Evolutionary conservation across 2,888 invertebrate genomes (phyloP), one percentile per base, ranked within the genome.

Genomic region (Amorpha juglandis): DNA sequence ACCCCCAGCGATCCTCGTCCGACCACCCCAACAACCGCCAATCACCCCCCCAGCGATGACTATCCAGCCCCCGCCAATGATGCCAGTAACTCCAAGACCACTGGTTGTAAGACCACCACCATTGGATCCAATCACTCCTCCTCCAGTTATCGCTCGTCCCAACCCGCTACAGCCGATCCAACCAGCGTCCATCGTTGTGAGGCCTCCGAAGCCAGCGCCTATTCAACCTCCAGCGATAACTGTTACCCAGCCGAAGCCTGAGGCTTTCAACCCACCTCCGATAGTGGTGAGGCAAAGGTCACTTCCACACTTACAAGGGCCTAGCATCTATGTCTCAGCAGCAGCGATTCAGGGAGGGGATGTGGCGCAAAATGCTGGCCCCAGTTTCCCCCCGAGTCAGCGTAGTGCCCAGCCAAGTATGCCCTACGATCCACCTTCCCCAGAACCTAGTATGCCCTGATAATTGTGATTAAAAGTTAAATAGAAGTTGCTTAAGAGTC

Each of bases 1-100:
- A 52, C 89, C 90, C 0, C 89, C 91, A 0, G 76, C 91, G 0
- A 87, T 91, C 71, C 71, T 89, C 2, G 82, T 90, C 38, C 75
- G 79, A 6, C 89, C 87, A 0, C 78, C 77, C 0, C 76, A 77
- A 2, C 78, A 78, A 9, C 66, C 68, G 0, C 76, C 89, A 0
- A 86, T 88, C 66, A 76, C 73, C 0, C 89, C 88, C 4, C 83
- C 87, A 0, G 58, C 77, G 0, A 69, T 87, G 0, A 78, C 76
- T 0, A 74, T 88, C 0, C 83, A 85, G 63, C 87, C 85, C 0
- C 82, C 83, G 0, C 69, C 70, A 0, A 33, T 75, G 1, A 69
- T 74, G 0, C 82, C 87, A 0, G 78, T 90, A 0, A 78, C 77
- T 0, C 88, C 86, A 0, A 76, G 78, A 0, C 75, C 85, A 0